Conservation (phyloP, 2,113 vertebrate species). For the Sturnira hondurensis region DNA sequence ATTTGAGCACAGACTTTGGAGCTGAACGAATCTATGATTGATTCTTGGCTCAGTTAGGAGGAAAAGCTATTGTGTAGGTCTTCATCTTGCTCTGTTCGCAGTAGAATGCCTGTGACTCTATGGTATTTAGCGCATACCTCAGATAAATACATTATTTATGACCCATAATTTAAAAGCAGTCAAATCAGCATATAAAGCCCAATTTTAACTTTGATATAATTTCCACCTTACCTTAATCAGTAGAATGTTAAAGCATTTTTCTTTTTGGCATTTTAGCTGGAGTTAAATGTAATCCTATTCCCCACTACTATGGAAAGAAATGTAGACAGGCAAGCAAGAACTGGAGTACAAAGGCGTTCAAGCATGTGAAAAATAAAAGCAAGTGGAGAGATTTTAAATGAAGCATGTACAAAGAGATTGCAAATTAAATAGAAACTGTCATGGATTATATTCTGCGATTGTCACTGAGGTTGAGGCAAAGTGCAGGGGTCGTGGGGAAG, state of each 20-base stretch:
- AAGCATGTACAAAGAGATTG: not conserved
- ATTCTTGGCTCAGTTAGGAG: not conserved
- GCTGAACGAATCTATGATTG: not conserved
- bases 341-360: not conserved
- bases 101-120: not conserved
- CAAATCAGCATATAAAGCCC: not conserved
- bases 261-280: not conserved
- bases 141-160: not conserved
- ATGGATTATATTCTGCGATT: not conserved
- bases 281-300: not conserved
- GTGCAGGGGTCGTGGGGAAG: not conserved
- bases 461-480: not conserved
- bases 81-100: not conserved
- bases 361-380: not conserved
- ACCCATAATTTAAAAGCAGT: not conserved
- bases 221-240: not conserved
- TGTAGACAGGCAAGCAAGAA: not conserved
- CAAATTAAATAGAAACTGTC: not conserved
- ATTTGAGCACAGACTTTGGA: not conserved
- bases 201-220: not conserved
- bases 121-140: not conserved
- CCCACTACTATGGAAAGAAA: not conserved
- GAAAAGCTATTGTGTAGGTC: not conserved
- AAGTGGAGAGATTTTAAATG: not conserved
- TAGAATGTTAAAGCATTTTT: not conserved